Base-by-base conservation (phyloP, 2,888 invertebrate genomes). In the Leptinotarsa juncta region DNA sequence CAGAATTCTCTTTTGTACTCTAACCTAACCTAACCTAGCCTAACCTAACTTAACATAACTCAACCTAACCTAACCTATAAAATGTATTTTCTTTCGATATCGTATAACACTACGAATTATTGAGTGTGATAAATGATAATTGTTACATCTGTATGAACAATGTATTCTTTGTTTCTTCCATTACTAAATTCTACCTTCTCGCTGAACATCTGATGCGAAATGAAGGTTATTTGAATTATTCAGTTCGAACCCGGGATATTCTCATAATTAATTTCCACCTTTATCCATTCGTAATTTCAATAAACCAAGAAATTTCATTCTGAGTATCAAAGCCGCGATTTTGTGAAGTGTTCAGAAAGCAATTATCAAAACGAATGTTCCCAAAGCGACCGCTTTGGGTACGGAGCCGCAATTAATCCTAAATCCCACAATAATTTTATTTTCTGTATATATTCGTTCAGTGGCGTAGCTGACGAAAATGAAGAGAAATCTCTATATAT, bases 351-450 rank as follows among this genome's bases (percentile, higher is more conserved):
- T 72, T 75, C 65, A 65, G 71, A 74, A 74, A 74, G 60, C 74
- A 74, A 74, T 74, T 74, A 74, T 71, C 71, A 72, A 71, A 75
- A 71, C 72, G 57, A 75, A 72, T 71, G 71, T 71, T 71, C 69
- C 69, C 71, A 69, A 71, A 75, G 72, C 71, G 75, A 72, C 60
- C 67, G 71, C 65, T 67, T 68, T 60, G 65, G 66, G 65, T 50
- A 55, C 18, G 20, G 42, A 70, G 65, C 53, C 65, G 53, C 69
- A 50, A 66, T 70, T 73, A 70, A 70, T 65, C 66, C 66, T 42
- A 50, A 70, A 69, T 65, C 70, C 69, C 73, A 18, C 62, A 62
- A 26, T 65, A 65, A 51, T 70, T 73, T 73, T 65, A 32, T 16
- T 62, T 62, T 62, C 62, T 62, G 32, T 62, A 32, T 62, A 32